These are phyloP conservation scores for Nephila pilipes DNA, from an alignment of 1,140 invertebrate species.

Conservation along the genomic window DNA sequence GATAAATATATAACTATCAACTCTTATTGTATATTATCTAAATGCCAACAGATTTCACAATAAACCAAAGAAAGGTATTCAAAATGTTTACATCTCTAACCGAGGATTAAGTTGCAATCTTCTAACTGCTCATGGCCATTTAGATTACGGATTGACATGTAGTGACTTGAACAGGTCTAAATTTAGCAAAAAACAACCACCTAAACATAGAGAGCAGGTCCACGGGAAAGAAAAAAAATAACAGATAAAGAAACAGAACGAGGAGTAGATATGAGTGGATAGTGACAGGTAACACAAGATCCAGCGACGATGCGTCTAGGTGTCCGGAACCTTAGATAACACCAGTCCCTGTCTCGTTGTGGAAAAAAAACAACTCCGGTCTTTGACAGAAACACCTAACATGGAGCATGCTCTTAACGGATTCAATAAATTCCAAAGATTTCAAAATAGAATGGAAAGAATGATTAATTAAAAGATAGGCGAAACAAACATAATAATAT, in stretches of 20 bases:
- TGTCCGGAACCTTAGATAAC: neutral
- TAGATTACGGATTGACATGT: slow-evolving; percentile 14
- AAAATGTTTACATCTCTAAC: slow-evolving; percentile 29
- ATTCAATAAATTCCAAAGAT: no score
- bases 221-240: neutral
- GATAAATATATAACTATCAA: no score
- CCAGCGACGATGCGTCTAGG: slow-evolving; percentile 11
- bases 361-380: neutral
- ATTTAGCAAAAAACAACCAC: slow-evolving; percentile 30
- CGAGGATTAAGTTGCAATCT: slow-evolving; percentile 3
- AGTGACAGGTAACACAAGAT: slow-evolving; percentile 61
- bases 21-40: no score
- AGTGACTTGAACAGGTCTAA: slow-evolving; percentile 34
- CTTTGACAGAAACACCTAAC: neutral
- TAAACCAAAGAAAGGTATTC: neutral
- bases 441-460: no score
- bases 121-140: neutral
- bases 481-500: no score
- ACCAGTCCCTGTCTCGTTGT: neutral
- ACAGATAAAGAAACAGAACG: slow-evolving; percentile 65
- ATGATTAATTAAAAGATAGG: no score
- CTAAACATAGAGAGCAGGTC: slow-evolving; percentile 3
- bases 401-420: no score
- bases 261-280: slow-evolving; percentile 46
- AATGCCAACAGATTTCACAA: neutral